Conservation (phyloP, 2,888 invertebrate genomes). For the Anodontia alba region DNA sequence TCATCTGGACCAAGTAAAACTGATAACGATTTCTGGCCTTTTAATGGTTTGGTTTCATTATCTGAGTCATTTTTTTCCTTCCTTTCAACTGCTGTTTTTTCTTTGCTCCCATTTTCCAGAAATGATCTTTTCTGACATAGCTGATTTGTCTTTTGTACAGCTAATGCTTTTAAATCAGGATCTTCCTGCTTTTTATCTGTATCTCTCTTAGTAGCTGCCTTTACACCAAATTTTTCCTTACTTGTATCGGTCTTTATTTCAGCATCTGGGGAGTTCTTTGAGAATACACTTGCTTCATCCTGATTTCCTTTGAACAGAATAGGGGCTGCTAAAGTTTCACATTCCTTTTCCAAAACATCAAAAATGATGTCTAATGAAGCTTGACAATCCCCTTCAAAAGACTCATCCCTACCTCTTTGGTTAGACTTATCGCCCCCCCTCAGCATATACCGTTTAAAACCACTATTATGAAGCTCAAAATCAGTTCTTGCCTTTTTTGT, state of each 20-base stretch:
- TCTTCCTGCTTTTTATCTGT: too few species aligned
- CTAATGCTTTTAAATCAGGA: too few species aligned
- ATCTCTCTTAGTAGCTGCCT: too few species aligned
- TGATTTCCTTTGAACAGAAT: background rate
- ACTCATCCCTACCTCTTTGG: background rate
- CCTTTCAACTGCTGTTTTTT: conserved; percentile 7
- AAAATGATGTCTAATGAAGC: background rate
- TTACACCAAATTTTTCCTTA: too few species aligned
- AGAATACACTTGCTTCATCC: background rate
- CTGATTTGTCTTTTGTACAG: too few species aligned
- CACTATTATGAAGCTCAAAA: background rate
- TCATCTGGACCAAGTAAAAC: conserved; percentile 44
- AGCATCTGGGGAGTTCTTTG: background rate
- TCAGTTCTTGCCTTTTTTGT: background rate
- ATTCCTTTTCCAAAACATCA: background rate
- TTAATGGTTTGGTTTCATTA: background rate
- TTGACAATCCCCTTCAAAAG: background rate
- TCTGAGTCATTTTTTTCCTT: background rate
- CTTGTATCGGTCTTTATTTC: too few species aligned
- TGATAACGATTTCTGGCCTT: conserved; percentile 14
- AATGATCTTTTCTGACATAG: too few species aligned
- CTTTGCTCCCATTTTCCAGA: too few species aligned
- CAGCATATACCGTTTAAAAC: background rate
- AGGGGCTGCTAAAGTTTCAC: background rate
- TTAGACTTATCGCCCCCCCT: background rate